phyloP scores from a whole-genome alignment of 37 sponge, comb jelly and placozoan genomes.

The Diacarnus erythraeanus region DNA sequence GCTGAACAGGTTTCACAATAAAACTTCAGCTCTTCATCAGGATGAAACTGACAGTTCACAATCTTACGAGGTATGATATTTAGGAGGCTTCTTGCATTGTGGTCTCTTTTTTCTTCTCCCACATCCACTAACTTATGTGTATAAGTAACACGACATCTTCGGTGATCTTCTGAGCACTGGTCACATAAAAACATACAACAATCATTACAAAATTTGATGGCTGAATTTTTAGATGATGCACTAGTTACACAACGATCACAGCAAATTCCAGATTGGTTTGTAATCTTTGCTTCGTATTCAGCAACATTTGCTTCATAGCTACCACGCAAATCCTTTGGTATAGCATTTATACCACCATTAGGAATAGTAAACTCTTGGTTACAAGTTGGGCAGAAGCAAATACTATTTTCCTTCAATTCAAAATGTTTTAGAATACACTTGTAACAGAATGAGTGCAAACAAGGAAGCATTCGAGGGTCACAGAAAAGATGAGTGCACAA shows the following conservation, averaged over 20 bases:
- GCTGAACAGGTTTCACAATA: slow-evolving; percentile 28
- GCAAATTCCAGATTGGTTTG: neutral
- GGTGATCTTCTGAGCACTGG: slow-evolving; percentile 31
- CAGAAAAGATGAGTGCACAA: slow-evolving; percentile 32
- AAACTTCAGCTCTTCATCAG: slow-evolving; percentile 14
- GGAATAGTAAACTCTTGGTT: slow-evolving; percentile 1
- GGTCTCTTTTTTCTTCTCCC: neutral
- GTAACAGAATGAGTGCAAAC: slow-evolving; percentile 55
- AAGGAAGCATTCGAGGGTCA: slow-evolving; percentile 49
- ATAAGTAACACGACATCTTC: slow-evolving; percentile 8
- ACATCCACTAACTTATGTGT: slow-evolving; percentile 30
- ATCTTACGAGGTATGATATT: slow-evolving; percentile 14
- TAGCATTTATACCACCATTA: slow-evolving; percentile 1
- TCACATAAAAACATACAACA: slow-evolving; percentile 50
- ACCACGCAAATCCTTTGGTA: slow-evolving; percentile 24
- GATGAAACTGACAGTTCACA: slow-evolving; percentile 8
- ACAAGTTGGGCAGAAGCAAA: slow-evolving; percentile 33
- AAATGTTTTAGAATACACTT: slow-evolving; percentile 28
- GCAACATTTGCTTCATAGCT: slow-evolving; percentile 43
- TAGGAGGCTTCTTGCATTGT: neutral
- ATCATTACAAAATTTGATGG: slow-evolving; percentile 38
- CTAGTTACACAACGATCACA: slow-evolving; percentile 45
- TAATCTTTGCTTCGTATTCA: slow-evolving; percentile 26
- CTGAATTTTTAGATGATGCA: slow-evolving; percentile 6
- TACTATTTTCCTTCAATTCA: neutral